Conservation (phyloP, 2,888 invertebrate genomes). For the Tiliacea aurago region DNA sequence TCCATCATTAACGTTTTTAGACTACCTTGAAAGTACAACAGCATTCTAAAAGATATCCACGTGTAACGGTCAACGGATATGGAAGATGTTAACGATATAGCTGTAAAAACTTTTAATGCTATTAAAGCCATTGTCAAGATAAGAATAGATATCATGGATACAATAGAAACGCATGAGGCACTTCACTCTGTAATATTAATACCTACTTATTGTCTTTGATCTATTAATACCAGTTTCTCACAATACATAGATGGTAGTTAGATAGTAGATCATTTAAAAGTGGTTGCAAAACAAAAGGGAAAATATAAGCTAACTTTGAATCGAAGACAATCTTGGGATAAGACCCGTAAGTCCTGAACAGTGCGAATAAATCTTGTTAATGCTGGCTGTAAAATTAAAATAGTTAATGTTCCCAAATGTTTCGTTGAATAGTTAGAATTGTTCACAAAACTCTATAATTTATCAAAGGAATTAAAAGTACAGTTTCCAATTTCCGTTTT, state of each 20-base stretch:
- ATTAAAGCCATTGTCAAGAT: conserved; percentile 31
- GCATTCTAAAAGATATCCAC: conserved; percentile 20
- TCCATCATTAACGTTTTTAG: conserved; percentile 12
- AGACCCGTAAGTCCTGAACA: background rate
- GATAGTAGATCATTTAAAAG: background rate
- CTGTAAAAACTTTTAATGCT: conserved; percentile 29
- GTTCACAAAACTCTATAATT: background rate
- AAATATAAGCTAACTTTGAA: background rate
- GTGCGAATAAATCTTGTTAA: background rate
- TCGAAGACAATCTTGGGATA: background rate
- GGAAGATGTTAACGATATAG: conserved; percentile 20
- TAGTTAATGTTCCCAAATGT: background rate
- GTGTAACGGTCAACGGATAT: conserved; percentile 15
- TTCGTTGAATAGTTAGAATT: background rate
- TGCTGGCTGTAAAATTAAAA: background rate
- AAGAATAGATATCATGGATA: conserved; percentile 35
- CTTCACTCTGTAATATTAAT: conserved; percentile 6
- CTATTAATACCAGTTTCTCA: conserved; percentile 12
- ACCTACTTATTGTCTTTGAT: conserved; percentile 1
- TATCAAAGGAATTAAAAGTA: background rate
- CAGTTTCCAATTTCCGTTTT: background rate
- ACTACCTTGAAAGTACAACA: conserved; percentile 33
- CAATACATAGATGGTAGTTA: background rate
- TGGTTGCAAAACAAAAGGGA: background rate
- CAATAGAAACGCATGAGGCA: conserved; percentile 23